These are phyloP conservation scores for Manis javanica DNA, from an alignment of 2,797 vertebrate species.

Conservation along the genomic window DNA sequence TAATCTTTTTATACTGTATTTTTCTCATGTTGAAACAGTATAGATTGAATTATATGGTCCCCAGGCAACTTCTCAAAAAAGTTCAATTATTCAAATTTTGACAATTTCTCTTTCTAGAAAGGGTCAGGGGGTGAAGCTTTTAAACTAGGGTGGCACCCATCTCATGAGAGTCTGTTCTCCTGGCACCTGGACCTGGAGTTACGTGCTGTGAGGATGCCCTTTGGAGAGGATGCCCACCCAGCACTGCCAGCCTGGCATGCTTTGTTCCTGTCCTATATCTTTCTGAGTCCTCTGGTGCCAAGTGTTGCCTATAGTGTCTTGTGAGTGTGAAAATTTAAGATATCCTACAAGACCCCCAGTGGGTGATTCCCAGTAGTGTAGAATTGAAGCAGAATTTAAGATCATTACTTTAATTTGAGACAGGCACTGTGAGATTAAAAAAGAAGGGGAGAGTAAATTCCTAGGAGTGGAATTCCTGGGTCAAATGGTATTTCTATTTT, in stretches of 20 bases:
- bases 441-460: neutral
- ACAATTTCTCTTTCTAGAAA: neutral
- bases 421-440: neutral
- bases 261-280: neutral
- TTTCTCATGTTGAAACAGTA: neutral
- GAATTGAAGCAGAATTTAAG: neutral
- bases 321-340: neutral
- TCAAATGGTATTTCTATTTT: no score
- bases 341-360: neutral
- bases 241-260: rapidly evolving
- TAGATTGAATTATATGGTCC: neutral
- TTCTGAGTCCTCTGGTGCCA: neutral
- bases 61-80: neutral
- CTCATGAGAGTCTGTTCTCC: neutral
- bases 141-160: neutral
- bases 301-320: neutral
- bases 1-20: neutral
- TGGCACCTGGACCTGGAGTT: neutral
- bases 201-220: neutral
- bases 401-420: neutral
- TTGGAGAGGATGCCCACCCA: neutral
- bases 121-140: neutral
- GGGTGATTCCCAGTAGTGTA: neutral
- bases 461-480: no score
- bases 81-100: neutral